phyloP scores from a whole-genome alignment of 1,140 invertebrate genomes.

The Carposina sasakii region DNA sequence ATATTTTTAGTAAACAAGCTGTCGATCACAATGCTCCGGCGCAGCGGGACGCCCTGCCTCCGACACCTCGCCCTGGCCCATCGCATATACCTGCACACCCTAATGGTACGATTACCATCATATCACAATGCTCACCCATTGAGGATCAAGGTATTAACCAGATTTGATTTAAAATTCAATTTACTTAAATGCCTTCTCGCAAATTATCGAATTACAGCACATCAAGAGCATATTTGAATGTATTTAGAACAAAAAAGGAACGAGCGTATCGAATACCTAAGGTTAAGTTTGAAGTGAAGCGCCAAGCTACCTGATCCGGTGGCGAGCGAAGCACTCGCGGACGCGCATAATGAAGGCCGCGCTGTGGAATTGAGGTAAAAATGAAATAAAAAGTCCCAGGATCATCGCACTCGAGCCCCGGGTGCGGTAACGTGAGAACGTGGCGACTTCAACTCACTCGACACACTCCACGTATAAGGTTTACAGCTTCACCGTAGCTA shows the following conservation, averaged over 20 bases:
- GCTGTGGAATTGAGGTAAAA: slow-evolving; percentile 57
- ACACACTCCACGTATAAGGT: not conserved
- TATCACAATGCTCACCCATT: slow-evolving; percentile 27
- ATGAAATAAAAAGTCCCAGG: slow-evolving; percentile 55
- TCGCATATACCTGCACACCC: slow-evolving; percentile 32
- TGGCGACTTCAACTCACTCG: not conserved
- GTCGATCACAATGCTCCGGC: slow-evolving; percentile 66
- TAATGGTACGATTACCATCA: slow-evolving; percentile 40
- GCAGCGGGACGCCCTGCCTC: slow-evolving; percentile 54
- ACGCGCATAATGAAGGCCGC: slow-evolving; percentile 63
- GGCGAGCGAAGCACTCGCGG: slow-evolving; percentile 51
- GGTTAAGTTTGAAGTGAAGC: slow-evolving; percentile 56
- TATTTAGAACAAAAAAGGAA: slow-evolving; percentile 58
- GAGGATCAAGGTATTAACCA: slow-evolving; percentile 32
- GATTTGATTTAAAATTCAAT: slow-evolving; percentile 35
- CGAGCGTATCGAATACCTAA: slow-evolving; percentile 62
- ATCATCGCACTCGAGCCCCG: slow-evolving; percentile 57
- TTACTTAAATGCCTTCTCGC: slow-evolving; percentile 38
- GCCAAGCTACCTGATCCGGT: slow-evolving; percentile 63
- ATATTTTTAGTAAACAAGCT: slow-evolving; percentile 73
- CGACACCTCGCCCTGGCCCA: slow-evolving; percentile 45
- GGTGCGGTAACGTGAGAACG: slow-evolving; percentile 44
- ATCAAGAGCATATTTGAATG: slow-evolving; percentile 47
- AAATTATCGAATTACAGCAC: slow-evolving; percentile 57
- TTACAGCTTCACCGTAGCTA: too few species aligned